Base-by-base conservation (phyloP, 2,113 vertebrate genomes). In the Rhinoderma darwinii region DNA sequence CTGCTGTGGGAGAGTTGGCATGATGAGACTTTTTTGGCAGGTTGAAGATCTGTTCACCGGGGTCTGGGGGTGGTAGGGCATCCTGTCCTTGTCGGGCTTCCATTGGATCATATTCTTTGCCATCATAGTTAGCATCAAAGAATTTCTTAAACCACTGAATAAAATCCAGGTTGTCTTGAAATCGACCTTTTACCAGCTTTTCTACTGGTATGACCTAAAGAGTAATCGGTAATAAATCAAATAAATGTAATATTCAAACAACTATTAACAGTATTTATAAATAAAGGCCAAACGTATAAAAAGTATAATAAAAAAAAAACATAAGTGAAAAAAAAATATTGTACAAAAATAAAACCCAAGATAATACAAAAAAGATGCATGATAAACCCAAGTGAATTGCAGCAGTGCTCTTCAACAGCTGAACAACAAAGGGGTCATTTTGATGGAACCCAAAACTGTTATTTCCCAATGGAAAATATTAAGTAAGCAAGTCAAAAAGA, bases 141-240 rank as follows among this genome's bases (percentile, higher is more conserved):
- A 99, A 99, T 90, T 99, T 99, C 93, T 99, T 99, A 93, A 99
- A 99, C 98, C 98, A 99, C 51, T 99, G 98, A 91, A 99, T 98
- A 92, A 99, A 99, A 92, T 99, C 98, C 87, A 99, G 94, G 94
- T 99, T 99, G 94, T 99, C 98, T 88, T 99, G 98, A 95, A 99
- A 99, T 88, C 98, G 96, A 68, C 98, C 98, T 93, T 99, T 99
- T 61, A 99, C 98, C 88, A 99, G 94, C 93, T 99, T 99, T 94
- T 99, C 98, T 90, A 99, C 98, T 5, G 98, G 98, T 93, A 99
- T 99, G 88, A 99, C 98, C 98, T 99, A 88, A 73, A 92, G 88
- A 74, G 18, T 39, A 83, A 72, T 9, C 59, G 59, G 70, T 3
- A 37, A 61, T 9, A 10, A 35, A 32, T 25, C 30, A 72, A 27